A percentile compares a stretch with the other conserved stretches of the same genome.
phyloP scores from a whole-genome alignment of 2,797 vertebrate genomes.

The Linurgus olivaceus region DNA sequence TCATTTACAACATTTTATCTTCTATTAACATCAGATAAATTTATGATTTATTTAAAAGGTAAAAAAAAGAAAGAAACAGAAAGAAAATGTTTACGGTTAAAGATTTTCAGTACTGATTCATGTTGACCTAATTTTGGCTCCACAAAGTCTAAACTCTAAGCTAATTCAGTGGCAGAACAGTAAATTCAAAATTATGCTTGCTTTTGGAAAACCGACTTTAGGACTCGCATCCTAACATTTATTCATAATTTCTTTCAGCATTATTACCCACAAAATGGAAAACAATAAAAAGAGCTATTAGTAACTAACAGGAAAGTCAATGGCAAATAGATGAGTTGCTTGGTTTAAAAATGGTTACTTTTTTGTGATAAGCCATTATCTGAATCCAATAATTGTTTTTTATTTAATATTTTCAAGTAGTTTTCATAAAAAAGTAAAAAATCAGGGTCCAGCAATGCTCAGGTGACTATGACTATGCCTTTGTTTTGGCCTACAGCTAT shows the following conservation, averaged over 20 bases:
- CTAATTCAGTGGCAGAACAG: background rate
- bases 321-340: background rate
- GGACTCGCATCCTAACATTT: background rate
- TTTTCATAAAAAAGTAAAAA: background rate
- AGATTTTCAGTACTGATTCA: background rate
- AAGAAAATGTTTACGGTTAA: background rate
- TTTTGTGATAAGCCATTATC: background rate
- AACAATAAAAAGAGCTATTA: background rate
- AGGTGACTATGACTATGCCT: background rate
- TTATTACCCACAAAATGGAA: background rate
- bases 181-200: background rate
- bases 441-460: background rate
- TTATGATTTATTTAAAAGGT: background rate
- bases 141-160: background rate
- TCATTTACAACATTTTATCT: background rate
- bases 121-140: background rate
- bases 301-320: background rate
- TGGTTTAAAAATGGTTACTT: background rate
- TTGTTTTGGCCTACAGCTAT: background rate
- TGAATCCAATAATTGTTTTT: background rate
- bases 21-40: background rate
- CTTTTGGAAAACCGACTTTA: background rate
- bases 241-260: background rate
- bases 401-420: background rate
- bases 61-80: background rate